A percentile compares a stretch with the other conserved stretches of the same genome.
These are phyloP conservation scores for Labrus mixtus DNA, from an alignment of 2,113 vertebrate species.

Conservation along the genomic window DNA sequence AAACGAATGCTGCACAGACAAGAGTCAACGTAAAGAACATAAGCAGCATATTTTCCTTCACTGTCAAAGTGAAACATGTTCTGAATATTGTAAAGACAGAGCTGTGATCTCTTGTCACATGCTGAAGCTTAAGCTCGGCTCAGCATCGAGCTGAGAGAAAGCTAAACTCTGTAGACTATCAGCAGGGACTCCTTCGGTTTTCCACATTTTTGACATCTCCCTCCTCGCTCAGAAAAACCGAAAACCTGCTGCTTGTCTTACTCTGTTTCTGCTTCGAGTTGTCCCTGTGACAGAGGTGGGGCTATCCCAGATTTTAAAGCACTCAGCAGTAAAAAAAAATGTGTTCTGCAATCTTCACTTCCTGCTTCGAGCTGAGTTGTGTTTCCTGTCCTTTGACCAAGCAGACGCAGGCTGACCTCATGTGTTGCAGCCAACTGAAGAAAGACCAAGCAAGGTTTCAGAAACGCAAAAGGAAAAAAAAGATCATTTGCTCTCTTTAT, in stretches of 20 bases:
- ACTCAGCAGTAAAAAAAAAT: constrained; percentile 56
- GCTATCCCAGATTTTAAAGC: constrained; percentile 31
- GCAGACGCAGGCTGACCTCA: constrained; percentile 72
- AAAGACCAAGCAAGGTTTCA: constrained; percentile 47
- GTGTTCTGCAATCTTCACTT: constrained; percentile 74
- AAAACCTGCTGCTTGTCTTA: not conserved
- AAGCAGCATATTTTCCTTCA: not conserved
- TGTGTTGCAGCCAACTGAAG: constrained; percentile 34
- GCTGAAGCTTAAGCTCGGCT: constrained; percentile 66
- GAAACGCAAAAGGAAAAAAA: not conserved
- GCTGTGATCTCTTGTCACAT: constrained; percentile 71
- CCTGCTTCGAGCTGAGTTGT: constrained; percentile 69
- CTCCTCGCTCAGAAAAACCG: not conserved
- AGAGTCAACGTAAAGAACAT: not conserved
- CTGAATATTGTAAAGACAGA: constrained; percentile 49
- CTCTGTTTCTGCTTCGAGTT: constrained; percentile 1
- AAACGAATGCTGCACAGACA: not conserved
- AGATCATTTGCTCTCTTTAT: not conserved
- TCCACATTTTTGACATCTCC: constrained; percentile 7
- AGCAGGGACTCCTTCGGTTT: not conserved
- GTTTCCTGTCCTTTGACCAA: constrained; percentile 76
- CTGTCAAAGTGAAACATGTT: constrained; percentile 27
- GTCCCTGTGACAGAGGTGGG: constrained; percentile 8
- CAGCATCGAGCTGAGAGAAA: constrained; percentile 9
- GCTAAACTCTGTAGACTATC: not conserved